Percentiles rank a stretch among this genome's conserved stretches.
phyloP scores from a whole-genome alignment of 2,888 invertebrate species.

The Hydroisotoma schaefferi region DNA sequence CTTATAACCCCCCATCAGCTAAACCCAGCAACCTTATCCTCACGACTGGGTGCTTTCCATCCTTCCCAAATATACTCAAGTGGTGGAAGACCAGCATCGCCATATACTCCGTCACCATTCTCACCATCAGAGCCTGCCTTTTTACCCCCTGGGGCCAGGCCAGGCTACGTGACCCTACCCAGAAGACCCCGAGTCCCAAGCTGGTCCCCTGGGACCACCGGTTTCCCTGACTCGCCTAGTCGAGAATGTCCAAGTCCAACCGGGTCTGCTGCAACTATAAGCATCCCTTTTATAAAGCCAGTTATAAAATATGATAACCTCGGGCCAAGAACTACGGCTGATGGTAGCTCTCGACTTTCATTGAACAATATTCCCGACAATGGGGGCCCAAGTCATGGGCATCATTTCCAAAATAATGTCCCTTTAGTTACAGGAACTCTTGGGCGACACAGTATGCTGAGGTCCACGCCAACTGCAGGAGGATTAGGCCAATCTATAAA shows the following conservation, averaged over 20 bases:
- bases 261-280: conserved; percentile 21
- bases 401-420: not conserved
- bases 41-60: conserved; percentile 60
- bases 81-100: conserved; percentile 65
- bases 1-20: conserved; percentile 39
- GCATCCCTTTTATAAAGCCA: conserved; percentile 53
- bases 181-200: conserved; percentile 76
- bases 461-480: conserved; percentile 20
- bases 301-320: conserved; percentile 87
- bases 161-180: conserved; percentile 75
- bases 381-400: conserved; percentile 23
- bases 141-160: conserved; percentile 64
- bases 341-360: conserved; percentile 81
- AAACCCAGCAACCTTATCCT: conserved; percentile 51
- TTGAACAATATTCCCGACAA: conserved; percentile 64
- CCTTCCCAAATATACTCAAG: conserved; percentile 60
- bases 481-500: conserved; percentile 24
- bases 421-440: conserved; percentile 13
- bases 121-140: conserved; percentile 59
- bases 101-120: conserved; percentile 59
- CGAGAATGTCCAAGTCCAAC: conserved; percentile 36
- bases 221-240: conserved; percentile 50
- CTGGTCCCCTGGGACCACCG: conserved; percentile 56
- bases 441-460: conserved; percentile 21
- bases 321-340: conserved; percentile 83